A percentile compares a stretch with the other conserved stretches of the same genome.
These are phyloP conservation scores for Adelges cooleyi DNA, from an alignment of 1,140 invertebrate species.

Conservation along the genomic window DNA sequence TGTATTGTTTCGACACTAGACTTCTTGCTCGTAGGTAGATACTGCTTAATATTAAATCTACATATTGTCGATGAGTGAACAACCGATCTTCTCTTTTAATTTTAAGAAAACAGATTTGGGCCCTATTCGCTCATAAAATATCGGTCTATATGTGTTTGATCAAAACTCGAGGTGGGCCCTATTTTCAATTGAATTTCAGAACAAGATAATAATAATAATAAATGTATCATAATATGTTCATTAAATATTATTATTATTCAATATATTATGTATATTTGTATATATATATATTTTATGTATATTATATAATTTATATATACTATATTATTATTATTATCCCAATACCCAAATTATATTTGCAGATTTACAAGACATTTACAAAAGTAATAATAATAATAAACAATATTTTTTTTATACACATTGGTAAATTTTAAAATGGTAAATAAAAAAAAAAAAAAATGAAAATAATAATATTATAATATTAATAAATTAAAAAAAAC, in stretches of 20 bases:
- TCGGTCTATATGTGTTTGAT: too few relatives aligned
- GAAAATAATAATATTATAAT: constrained; percentile 2
- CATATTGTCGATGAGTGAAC: background rate
- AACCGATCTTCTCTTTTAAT: background rate
- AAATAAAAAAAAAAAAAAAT: constrained; percentile 4
- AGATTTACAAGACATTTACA: constrained; percentile 29
- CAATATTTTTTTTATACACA: constrained; percentile 22
- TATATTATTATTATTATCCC: background rate
- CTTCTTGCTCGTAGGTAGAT: background rate
- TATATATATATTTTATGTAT: too few relatives aligned
- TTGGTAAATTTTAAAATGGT: constrained; percentile 25
- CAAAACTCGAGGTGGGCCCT: too few relatives aligned
- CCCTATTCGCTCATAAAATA: too few relatives aligned
- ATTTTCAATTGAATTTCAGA: too few relatives aligned
- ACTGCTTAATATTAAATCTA: constrained; percentile 1
- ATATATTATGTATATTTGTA: too few relatives aligned
- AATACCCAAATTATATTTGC: constrained; percentile 22
- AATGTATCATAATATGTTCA: too few relatives aligned
- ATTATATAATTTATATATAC: too few relatives aligned
- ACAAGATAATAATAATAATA: too few relatives aligned
- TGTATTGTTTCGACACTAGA: background rate
- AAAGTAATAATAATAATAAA: constrained; percentile 8
- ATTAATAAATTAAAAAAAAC: constrained; percentile 22
- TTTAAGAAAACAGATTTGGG: too few relatives aligned
- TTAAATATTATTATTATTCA: too few relatives aligned